Evolutionary conservation across 1,140 invertebrate species (phyloP).

Genomic region (Penaeus japonicus): DNA sequence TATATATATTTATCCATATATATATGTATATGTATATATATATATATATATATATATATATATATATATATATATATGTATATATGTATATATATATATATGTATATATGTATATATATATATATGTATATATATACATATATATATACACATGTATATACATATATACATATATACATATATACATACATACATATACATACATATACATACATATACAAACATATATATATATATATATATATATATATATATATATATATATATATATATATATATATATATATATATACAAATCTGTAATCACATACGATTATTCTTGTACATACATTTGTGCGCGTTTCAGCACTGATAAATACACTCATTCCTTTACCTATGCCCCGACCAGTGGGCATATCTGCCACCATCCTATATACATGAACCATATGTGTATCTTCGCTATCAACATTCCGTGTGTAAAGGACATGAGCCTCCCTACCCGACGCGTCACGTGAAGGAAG

Average conservation of each 20-base stretch:
- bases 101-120: too few relatives aligned
- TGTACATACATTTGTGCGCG: background rate
- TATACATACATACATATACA: background rate
- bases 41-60: background rate
- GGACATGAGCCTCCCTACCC: too few relatives aligned
- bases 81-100: background rate
- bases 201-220: background rate
- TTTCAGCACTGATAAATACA: background rate
- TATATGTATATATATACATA: too few relatives aligned
- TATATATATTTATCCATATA: background rate
- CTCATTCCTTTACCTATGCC: too few relatives aligned
- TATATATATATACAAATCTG: background rate
- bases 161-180: too few relatives aligned
- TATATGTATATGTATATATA: background rate
- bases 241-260: slow-evolving; percentile 13
- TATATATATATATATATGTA: background rate
- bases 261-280: background rate
- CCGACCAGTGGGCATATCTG: background rate
- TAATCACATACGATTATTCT: too few relatives aligned
- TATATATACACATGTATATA: too few relatives aligned
- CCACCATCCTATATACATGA: too few relatives aligned
- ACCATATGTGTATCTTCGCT: too few relatives aligned
- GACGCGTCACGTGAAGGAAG: too few relatives aligned
- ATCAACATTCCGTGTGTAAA: too few relatives aligned
- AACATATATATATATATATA: slow-evolving; percentile 6